Percentiles rank a stretch among this genome's conserved stretches.
Conservation (phyloP, 2,797 vertebrate genomes). For the Squalus acanthias region DNA sequence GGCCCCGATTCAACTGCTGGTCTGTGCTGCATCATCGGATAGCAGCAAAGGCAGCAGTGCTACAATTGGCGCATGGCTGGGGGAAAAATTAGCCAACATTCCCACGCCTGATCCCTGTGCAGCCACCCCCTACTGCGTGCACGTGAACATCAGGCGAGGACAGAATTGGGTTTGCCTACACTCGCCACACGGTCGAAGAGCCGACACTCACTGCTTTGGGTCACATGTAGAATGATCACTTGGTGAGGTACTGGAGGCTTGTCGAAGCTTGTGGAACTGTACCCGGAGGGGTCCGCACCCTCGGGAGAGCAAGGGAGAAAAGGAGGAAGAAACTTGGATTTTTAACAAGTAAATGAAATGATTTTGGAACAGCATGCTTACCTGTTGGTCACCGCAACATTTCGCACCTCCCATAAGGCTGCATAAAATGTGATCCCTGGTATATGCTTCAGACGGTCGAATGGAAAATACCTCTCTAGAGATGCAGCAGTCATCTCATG, state of each 20-base stretch:
- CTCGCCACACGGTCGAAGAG: background rate
- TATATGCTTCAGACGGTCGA: background rate
- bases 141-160: background rate
- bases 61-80: background rate
- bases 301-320: background rate
- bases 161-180: background rate
- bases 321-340: background rate
- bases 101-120: background rate
- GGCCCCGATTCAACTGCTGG: background rate
- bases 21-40: background rate
- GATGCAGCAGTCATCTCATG: constrained; percentile 6
- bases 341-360: too few relatives aligned
- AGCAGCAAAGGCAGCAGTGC: background rate
- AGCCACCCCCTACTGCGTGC: background rate
- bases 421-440: constrained; percentile 30
- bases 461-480: constrained; percentile 17
- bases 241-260: background rate
- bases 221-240: background rate
- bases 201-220: background rate
- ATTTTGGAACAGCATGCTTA: background rate
- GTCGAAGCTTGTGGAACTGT: background rate
- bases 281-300: background rate
- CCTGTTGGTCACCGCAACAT: background rate
- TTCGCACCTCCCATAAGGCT: constrained; percentile 26
- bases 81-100: background rate